These are phyloP conservation scores for Symphodus melops DNA, from an alignment of 2,113 vertebrate species.

Conservation along the genomic window DNA sequence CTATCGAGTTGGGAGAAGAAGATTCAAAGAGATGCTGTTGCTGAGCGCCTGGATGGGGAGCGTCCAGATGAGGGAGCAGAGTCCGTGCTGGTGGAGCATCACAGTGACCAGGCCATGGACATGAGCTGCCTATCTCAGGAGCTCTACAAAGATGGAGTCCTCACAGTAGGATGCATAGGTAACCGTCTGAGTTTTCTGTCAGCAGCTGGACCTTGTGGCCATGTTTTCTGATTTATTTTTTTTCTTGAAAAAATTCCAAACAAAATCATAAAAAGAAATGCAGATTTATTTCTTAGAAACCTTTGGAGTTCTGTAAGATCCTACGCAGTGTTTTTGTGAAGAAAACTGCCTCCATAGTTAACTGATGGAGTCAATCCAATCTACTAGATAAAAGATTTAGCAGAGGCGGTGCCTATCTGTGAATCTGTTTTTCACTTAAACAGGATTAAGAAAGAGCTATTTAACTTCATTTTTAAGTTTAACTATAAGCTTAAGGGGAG, in stretches of 20 bases:
- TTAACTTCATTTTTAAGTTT: too few relatives aligned
- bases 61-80: constrained; percentile 79
- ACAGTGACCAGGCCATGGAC: constrained; percentile 86
- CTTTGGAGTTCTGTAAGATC: neutral
- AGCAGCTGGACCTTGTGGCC: neutral
- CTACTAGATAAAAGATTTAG: too few relatives aligned
- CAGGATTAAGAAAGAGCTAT: too few relatives aligned
- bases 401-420: too few relatives aligned
- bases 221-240: neutral
- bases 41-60: constrained; percentile 80
- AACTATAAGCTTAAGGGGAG: neutral
- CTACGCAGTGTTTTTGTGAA: too few relatives aligned
- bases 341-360: too few relatives aligned
- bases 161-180: constrained; percentile 92
- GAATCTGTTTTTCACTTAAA: too few relatives aligned
- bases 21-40: constrained; percentile 86
- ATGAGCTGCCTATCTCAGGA: constrained; percentile 81
- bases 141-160: constrained; percentile 90
- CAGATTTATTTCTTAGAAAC: too few relatives aligned
- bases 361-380: too few relatives aligned
- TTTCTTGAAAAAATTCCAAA: neutral
- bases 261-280: neutral
- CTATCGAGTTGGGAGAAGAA: constrained; percentile 92
- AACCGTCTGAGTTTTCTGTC: constrained; percentile 16
- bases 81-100: constrained; percentile 85